Evolutionary conservation across 2,113 vertebrate species (phyloP), one percentile per base, ranked within the genome.

Genomic region (Pristiophorus japonicus): DNA sequence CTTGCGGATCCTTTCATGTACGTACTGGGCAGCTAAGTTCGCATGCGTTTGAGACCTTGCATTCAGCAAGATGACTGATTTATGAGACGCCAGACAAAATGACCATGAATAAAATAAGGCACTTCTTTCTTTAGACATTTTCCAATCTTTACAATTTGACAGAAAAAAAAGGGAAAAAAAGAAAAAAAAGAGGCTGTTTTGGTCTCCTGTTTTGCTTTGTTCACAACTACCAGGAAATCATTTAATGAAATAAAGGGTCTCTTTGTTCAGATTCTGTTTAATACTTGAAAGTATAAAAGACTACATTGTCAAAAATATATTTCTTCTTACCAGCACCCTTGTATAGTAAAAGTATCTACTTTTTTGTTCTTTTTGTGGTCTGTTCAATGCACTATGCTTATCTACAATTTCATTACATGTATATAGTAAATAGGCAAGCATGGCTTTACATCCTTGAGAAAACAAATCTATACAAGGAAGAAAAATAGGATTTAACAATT

Each of bases 211-310:
- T 98, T 92, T 94, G 66, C 93, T 94, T 94, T 98, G 97, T 98
- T 97, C 97, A 98, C 98, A 98, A 98, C 97, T 97, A 98, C 98
- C 97, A 98, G 97, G 98, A 98, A 98, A 98, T 97, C 96, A 98
- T 98, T 98, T 98, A 97, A 98, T 98, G 98, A 98, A 98, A 99
- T 98, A 98, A 98, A 99, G 98, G 98, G 98, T 98, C 98, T 98
- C 98, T 98, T 98, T 98, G 98, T 98, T 98, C 98, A 98, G 98
- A 97, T 97, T 98, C 97, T 96, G 97, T 96, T 97, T 98, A 99
- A 99, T 98, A 98, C 98, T 98, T 98, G 98, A 98, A 98, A 98
- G 98, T 98, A 98, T 98, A 99, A 98, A 99, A 99, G 98, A 98
- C 98, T 98, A 98, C 97, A 97, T 97, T 98, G 99, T 97, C 98